Base-by-base conservation (phyloP, 2,888 invertebrate genomes). In the Chironomus tentans region DNA sequence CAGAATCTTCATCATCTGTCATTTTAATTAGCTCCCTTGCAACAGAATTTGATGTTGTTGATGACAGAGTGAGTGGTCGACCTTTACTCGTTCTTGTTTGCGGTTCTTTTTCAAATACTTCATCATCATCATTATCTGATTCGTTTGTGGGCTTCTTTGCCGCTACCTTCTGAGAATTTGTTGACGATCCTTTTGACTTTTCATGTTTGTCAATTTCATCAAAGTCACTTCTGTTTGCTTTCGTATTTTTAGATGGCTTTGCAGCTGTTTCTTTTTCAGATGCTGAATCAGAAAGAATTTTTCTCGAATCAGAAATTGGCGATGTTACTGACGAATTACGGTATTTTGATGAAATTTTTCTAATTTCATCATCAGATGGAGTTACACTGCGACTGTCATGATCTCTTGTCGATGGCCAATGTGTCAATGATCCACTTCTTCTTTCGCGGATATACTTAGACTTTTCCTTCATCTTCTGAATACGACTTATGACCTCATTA, bases 231-330 rank as follows among this genome's bases (percentile, higher is more conserved):
- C 15, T 68, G 7, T 13, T 28, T 70, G 56, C 38, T 22, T 78
- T 38, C 4, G 38, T 38, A 4, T 4, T 7, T 10, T 38, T 38
- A 10, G 4, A 38, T 10, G 38, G 10, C 2, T 38, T 50, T 70
- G 74, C 73, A 6, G 28, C 48, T 65, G 69, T 77, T 1, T 78
- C 79, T 10, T 78, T 78, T 4, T 73, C 70, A 4, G 62, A 72
- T 6, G 74, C 48, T 13, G 74, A 74, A 50, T 74, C 74, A n/a
- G 74, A 74, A 1, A 68, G 22, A 5, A 68, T 21, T 48, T 48
- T n/a, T 18, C 21, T 65, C 3, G 28, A 62, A 10, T 47, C 18
- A 1, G 65, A 38, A 15, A 62, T 22, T 46, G 74, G 74, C n/a
- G 74, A 74, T 24, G 68, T 74, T 48, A 74, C 22, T 47, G 74